These are phyloP conservation scores for Callorhinus ursinus DNA, from an alignment of 2,113 vertebrate genomes.

Conservation along the genomic window DNA sequence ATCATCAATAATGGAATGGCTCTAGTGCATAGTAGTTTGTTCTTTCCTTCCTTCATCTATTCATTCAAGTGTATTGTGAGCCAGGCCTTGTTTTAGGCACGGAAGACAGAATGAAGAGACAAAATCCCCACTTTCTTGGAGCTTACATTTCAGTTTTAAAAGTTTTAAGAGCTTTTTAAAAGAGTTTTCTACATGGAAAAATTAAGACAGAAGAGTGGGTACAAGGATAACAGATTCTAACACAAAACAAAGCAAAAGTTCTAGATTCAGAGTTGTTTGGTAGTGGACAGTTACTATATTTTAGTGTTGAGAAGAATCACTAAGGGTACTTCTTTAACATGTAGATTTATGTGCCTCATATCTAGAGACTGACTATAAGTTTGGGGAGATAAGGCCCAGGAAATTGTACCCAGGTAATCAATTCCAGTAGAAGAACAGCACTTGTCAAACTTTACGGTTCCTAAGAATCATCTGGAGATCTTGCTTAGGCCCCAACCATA, in stretches of 20 bases:
- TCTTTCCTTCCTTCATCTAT: constrained; percentile 30
- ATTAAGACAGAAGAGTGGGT: background rate
- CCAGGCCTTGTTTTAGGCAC: background rate
- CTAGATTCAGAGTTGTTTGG: background rate
- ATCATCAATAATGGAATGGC: background rate
- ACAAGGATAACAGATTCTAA: background rate
- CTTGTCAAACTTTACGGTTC: background rate
- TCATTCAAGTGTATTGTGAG: background rate
- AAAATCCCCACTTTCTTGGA: background rate
- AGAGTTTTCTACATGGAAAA: constrained; percentile 11
- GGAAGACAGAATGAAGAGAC: background rate
- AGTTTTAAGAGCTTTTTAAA: background rate
- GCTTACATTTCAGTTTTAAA: constrained; percentile 19
- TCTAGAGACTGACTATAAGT: background rate
- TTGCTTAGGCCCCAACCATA: background rate
- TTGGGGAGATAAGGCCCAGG: background rate
- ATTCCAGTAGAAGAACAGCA: background rate
- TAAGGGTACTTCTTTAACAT: background rate
- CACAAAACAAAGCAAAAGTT: constrained; percentile 1
- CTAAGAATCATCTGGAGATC: background rate
- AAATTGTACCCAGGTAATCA: background rate
- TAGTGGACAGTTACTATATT: background rate
- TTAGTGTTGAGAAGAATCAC: background rate
- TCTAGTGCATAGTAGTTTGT: background rate
- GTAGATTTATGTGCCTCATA: background rate